A percentile compares a stretch with the other conserved stretches of the same genome.
phyloP scores from a whole-genome alignment of 2,797 vertebrate species.

The Amblyopsis hoosieri region DNA sequence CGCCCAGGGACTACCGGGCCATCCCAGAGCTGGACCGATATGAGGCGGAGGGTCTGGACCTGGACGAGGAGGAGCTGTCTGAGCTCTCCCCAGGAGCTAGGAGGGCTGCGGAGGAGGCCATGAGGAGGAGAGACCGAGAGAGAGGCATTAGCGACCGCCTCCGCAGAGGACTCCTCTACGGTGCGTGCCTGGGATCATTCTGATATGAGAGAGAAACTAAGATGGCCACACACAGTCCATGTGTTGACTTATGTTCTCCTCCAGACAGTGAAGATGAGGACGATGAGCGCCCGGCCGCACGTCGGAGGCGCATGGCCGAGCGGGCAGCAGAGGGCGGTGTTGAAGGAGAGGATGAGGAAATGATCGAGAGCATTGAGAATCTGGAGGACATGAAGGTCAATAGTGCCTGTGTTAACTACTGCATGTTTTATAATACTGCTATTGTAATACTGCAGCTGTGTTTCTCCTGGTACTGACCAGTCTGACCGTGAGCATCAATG shows the following conservation, averaged over 20 bases:
- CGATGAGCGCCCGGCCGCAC: slow-evolving; percentile 85
- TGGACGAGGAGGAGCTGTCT: slow-evolving; percentile 87
- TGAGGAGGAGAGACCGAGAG: slow-evolving; percentile 89
- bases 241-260: neutral
- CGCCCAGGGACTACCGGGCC: slow-evolving; percentile 88
- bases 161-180: slow-evolving; percentile 87
- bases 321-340: slow-evolving; percentile 84
- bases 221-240: no score
- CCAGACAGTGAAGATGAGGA: slow-evolving; percentile 95
- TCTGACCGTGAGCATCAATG: neutral
- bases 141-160: slow-evolving; percentile 84
- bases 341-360: slow-evolving; percentile 89
- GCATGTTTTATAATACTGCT: neutral
- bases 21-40: slow-evolving; percentile 93
- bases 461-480: neutral
- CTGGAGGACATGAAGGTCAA: slow-evolving; percentile 93
- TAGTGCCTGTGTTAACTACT: neutral
- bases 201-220: neutral
- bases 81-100: slow-evolving; percentile 92
- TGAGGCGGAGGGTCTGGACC: slow-evolving; percentile 89
- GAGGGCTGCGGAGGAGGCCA: slow-evolving; percentile 88
- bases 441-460: neutral
- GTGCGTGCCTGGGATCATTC: slow-evolving; percentile 45
- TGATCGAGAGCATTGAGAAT: slow-evolving; percentile 99
- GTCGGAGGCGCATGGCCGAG: slow-evolving; percentile 86